Evolutionary conservation across 2,113 vertebrate genomes (phyloP).

Genomic region (Boulengeromyrus knoepffleri): DNA sequence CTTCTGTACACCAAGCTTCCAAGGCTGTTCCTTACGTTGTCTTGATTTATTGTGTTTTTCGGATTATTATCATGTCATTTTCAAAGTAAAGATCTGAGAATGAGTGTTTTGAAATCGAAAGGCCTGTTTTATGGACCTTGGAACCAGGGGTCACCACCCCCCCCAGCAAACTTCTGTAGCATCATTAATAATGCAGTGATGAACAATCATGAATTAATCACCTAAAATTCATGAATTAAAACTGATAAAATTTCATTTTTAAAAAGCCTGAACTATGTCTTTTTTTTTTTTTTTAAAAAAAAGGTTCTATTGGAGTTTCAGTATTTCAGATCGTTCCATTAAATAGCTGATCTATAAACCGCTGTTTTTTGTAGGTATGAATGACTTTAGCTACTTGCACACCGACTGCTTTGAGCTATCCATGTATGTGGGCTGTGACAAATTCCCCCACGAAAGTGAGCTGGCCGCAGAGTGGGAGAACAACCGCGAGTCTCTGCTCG

Average conservation of each 20-base stretch:
- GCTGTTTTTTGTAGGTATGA: conserved; percentile 72
- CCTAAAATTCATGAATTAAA: background rate
- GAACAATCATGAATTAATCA: background rate
- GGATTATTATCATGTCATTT: background rate
- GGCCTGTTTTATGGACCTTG: background rate
- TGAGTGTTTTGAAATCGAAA: background rate
- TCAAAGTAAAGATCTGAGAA: background rate
- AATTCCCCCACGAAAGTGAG: conserved; percentile 86
- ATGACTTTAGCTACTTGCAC: conserved; percentile 96
- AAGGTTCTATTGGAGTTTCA: background rate
- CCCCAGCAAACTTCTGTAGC: background rate
- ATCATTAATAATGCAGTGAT: background rate
- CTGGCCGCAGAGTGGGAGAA: conserved; percentile 95
- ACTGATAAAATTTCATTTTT: background rate
- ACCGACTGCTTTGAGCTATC: conserved; percentile 97
- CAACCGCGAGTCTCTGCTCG: conserved; percentile 89
- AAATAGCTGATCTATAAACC: background rate
- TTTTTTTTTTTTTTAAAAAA: background rate
- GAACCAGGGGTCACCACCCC: background rate
- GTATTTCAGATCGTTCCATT: background rate
- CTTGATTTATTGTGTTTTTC: background rate
- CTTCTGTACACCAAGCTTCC: background rate
- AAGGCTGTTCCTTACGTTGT: background rate
- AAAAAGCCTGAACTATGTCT: background rate
- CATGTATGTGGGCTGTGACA: conserved; percentile 93